Conservation (phyloP, 2,113 vertebrate genomes). For the Proteles cristata region DNA sequence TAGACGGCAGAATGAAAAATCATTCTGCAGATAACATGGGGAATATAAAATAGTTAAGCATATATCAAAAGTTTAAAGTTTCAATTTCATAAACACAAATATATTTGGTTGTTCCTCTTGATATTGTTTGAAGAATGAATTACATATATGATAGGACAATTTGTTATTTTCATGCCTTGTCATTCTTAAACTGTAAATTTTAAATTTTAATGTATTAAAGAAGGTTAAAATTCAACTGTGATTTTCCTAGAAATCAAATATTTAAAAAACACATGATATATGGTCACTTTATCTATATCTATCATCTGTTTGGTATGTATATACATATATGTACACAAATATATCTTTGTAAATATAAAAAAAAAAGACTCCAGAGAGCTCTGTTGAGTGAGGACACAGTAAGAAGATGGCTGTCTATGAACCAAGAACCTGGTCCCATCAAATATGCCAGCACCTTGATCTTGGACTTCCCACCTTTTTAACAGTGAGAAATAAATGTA, state of each 20-base stretch:
- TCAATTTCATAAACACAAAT: constrained; percentile 26
- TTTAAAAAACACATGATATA: constrained; percentile 50
- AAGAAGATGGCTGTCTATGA: not conserved
- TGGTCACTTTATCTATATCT: constrained; percentile 19
- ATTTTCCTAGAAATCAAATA: constrained; percentile 67
- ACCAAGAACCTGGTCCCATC: not conserved
- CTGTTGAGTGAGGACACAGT: not conserved
- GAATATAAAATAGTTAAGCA: constrained; percentile 54
- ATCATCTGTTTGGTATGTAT: constrained; percentile 58
- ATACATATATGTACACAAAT: constrained; percentile 58
- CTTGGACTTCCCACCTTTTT: not conserved
- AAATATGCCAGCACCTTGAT: not conserved
- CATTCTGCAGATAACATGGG: not conserved
- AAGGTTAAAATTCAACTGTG: constrained; percentile 54
- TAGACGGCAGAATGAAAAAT: constrained; percentile 51
- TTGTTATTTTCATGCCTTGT: constrained; percentile 52
- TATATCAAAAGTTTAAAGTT: constrained; percentile 34
- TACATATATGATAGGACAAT: constrained; percentile 9
- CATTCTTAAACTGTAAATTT: constrained; percentile 68
- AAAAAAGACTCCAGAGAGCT: not conserved
- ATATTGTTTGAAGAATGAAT: constrained; percentile 61
- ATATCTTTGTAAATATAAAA: constrained; percentile 61
- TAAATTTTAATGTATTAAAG: constrained; percentile 45
- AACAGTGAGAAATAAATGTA: not conserved
- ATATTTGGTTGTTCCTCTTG: constrained; percentile 38